A percentile compares a stretch with the other conserved stretches of the same genome.
phyloP scores from a whole-genome alignment of 2,888 invertebrate genomes.

The Glaucopsyche alexis region DNA sequence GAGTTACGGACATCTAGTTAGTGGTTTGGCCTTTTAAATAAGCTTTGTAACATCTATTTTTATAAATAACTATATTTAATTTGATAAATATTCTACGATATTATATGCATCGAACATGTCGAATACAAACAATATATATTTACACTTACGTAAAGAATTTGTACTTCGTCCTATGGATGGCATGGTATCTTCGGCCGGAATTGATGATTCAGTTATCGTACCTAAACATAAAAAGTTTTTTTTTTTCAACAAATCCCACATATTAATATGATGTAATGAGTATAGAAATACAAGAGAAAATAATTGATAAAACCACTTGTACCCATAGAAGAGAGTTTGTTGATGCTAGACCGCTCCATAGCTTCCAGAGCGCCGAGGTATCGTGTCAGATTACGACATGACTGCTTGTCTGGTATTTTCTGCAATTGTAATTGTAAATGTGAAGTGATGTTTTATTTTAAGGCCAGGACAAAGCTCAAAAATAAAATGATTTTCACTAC shows the following conservation, averaged over 20 bases:
- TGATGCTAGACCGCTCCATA: constrained; percentile 58
- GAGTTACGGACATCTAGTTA: no score
- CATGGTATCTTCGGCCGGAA: constrained; percentile 60
- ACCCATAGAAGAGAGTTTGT: constrained; percentile 67
- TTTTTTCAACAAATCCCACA: no score
- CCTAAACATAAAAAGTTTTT: constrained; percentile 43
- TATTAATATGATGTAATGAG: no score
- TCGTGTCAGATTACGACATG: constrained; percentile 64
- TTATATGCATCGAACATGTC: no score
- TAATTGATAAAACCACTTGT: constrained; percentile 22
- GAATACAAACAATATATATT: background rate
- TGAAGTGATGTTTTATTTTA: no score
- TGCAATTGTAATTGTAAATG: constrained; percentile 43
- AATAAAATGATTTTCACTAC: no score
- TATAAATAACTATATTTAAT: no score
- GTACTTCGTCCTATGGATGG: constrained; percentile 56
- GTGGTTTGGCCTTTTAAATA: no score
- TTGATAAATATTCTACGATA: no score
- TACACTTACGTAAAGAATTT: constrained; percentile 63
- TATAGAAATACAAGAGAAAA: background rate
- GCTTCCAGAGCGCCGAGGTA: constrained; percentile 70
- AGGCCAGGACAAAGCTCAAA: no score
- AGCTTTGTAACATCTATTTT: no score
- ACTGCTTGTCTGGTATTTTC: constrained; percentile 73
- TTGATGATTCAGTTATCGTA: constrained; percentile 56